Conservation (phyloP, 2,888 invertebrate species). For the Dromius quadrimaculatus region DNA sequence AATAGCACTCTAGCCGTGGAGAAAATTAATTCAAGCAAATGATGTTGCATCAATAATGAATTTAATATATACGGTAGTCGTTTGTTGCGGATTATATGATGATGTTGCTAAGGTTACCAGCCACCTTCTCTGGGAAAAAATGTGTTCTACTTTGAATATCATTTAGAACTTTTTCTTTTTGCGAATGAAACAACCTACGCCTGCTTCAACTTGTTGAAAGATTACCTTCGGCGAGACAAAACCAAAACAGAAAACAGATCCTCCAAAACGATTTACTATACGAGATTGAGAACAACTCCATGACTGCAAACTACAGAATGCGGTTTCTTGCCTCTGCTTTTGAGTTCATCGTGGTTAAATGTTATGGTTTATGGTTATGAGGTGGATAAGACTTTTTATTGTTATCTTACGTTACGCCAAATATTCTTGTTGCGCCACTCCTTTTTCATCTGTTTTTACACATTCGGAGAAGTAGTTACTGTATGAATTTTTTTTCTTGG, state of each 20-base stretch:
- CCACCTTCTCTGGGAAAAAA: no score
- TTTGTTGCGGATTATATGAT: no score
- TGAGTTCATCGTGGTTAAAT: constrained; percentile 8
- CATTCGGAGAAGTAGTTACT: constrained; percentile 14
- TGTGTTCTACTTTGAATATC: no score
- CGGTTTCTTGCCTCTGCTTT: not conserved
- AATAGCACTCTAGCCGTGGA: no score
- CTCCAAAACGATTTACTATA: constrained; percentile 22
- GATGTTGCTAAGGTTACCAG: no score
- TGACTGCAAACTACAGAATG: constrained; percentile 5
- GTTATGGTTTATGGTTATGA: constrained; percentile 41
- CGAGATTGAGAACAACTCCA: constrained; percentile 4
- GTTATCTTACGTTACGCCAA: constrained; percentile 38
- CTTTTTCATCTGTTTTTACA: constrained; percentile 9
- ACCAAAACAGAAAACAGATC: constrained; percentile 22
- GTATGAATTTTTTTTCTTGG: not conserved
- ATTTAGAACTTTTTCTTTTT: no score
- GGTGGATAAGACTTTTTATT: constrained; percentile 17
- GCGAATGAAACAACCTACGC: constrained; percentile 5
- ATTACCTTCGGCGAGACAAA: constrained; percentile 29
- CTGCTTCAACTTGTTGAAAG: constrained; percentile 24
- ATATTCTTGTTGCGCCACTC: constrained; percentile 32
- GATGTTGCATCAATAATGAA: no score
- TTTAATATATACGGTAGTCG: no score
- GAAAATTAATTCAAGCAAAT: no score